Percentiles rank a stretch among this genome's conserved stretches.
These are phyloP conservation scores for Gandaritis pyraliata DNA, from an alignment of 2,888 invertebrate species.

Conservation along the genomic window DNA sequence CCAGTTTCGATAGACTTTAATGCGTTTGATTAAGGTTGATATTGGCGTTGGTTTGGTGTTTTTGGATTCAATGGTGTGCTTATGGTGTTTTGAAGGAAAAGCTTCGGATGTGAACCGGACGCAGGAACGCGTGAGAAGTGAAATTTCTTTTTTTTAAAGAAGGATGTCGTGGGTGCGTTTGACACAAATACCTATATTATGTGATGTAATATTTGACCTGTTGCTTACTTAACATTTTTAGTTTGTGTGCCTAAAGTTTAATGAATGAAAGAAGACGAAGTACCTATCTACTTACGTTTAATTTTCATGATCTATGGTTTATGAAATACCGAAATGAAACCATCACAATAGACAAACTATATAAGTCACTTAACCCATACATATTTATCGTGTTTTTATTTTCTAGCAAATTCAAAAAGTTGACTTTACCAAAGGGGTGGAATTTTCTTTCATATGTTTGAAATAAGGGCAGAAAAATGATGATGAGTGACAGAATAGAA, in stretches of 20 bases:
- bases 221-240: constrained; percentile 24
- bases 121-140: constrained; percentile 73
- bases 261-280: neutral
- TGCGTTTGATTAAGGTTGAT: constrained; percentile 39
- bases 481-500: too few species aligned
- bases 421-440: too few species aligned
- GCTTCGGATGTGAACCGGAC: constrained; percentile 77
- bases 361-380: too few species aligned
- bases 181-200: constrained; percentile 62
- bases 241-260: neutral
- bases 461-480: too few species aligned
- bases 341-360: too few species aligned
- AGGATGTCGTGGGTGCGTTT: constrained; percentile 71
- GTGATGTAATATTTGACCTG: constrained; percentile 43
- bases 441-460: too few species aligned
- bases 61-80: constrained; percentile 34
- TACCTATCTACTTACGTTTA: too few species aligned
- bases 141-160: constrained; percentile 72
- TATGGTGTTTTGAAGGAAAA: constrained; percentile 72
- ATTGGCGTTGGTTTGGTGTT: constrained; percentile 30
- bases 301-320: too few species aligned
- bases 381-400: too few species aligned
- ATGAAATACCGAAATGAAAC: too few species aligned
- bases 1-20: constrained; percentile 38
- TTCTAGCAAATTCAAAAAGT: too few species aligned